Evolutionary conservation across 2,888 invertebrate species (phyloP).

Genomic region (Pyrrhia umbra): DNA sequence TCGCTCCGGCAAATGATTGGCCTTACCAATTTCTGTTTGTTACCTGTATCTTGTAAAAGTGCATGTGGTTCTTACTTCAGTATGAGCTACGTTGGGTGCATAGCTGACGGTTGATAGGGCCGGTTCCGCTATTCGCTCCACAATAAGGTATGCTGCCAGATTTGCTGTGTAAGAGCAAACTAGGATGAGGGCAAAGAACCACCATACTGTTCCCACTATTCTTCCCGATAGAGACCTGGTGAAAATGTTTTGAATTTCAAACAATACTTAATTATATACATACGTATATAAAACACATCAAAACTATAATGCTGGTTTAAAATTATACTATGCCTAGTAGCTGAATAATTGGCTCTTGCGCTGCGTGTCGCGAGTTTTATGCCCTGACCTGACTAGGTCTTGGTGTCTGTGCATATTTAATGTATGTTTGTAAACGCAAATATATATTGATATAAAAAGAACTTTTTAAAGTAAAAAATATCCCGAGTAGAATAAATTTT

Average conservation of each 20-base stretch:
- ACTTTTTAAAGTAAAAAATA: too few species aligned
- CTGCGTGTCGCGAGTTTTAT: too few species aligned
- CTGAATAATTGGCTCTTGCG: too few species aligned
- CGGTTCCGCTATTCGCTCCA: conserved; percentile 98
- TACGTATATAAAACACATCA: too few species aligned
- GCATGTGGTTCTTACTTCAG: conserved; percentile 93
- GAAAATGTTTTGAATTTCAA: background rate
- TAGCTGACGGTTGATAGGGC: conserved; percentile 92
- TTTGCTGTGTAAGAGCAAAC: conserved; percentile 99
- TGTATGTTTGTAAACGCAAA: too few species aligned
- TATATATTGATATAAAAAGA: too few species aligned
- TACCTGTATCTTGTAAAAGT: conserved; percentile 79
- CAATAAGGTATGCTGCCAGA: conserved; percentile 98
- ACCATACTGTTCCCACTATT: conserved; percentile 99
- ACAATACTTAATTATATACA: too few species aligned
- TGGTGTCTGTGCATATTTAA: too few species aligned
- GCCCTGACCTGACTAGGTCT: too few species aligned
- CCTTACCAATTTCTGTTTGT: conserved; percentile 68
- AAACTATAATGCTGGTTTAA: too few species aligned
- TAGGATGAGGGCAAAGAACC: conserved; percentile 99
- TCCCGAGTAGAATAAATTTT: too few species aligned
- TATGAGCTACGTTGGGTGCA: conserved; percentile 97
- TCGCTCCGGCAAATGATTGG: conserved; percentile 73
- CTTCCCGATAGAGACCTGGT: conserved; percentile 95
- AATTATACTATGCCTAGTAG: too few species aligned